phyloP scores from a whole-genome alignment of 2,888 invertebrate species.

The Malthinus seriepunctatus region DNA sequence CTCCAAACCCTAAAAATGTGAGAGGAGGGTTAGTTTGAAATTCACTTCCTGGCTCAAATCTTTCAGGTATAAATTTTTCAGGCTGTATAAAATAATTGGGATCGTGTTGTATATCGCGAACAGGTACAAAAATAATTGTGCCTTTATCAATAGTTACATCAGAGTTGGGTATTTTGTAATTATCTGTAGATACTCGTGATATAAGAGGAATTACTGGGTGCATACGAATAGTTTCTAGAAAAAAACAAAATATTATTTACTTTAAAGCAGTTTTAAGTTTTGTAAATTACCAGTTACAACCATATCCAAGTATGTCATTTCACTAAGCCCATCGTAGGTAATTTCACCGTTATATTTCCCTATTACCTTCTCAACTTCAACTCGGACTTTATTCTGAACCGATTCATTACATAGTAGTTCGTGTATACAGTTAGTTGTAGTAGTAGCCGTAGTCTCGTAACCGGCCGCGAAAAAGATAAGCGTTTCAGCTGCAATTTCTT shows the following conservation, averaged over 20 bases:
- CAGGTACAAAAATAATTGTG: conserved; percentile 34
- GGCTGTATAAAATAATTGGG: conserved; percentile 58
- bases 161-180: conserved; percentile 40
- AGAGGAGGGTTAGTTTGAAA: too few relatives aligned
- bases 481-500: conserved; percentile 36
- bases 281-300: conserved; percentile 46
- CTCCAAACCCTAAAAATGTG: conserved; percentile 62
- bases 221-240: conserved; percentile 41
- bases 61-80: conserved; percentile 63
- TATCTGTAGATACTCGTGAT: conserved; percentile 35
- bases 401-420: conserved; percentile 56
- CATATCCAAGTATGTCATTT: conserved; percentile 57
- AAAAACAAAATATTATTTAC: background rate
- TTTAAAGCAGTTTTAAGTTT: background rate
- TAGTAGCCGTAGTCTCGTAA: conserved; percentile 49
- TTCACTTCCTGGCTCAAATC: conserved; percentile 60
- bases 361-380: conserved; percentile 52
- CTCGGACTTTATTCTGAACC: conserved; percentile 52
- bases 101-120: conserved; percentile 40
- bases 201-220: conserved; percentile 42
- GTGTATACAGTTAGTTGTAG: conserved; percentile 55
- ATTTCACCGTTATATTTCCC: conserved; percentile 49
- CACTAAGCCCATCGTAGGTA: conserved; percentile 54
- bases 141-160: conserved; percentile 36
- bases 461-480: conserved; percentile 44